Conservation (phyloP, 2,797 vertebrate genomes). For the Potorous gilbertii region DNA sequence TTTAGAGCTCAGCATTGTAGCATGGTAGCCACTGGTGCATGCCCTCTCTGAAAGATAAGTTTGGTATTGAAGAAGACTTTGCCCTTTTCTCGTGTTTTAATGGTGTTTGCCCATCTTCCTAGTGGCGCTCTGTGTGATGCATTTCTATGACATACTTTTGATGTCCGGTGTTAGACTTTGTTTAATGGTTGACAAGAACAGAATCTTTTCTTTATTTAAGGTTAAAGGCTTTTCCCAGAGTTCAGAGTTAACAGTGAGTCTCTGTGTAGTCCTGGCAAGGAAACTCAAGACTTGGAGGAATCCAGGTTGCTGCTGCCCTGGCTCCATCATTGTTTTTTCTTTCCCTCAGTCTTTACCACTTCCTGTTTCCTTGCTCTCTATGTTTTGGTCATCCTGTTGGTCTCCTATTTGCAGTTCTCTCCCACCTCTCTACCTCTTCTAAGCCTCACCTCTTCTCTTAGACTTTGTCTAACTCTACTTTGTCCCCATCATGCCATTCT, state of each 20-base stretch:
- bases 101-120: neutral
- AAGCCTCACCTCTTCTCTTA: neutral
- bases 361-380: neutral
- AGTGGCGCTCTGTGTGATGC: no score
- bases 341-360: rapidly evolving
- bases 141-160: neutral
- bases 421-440: neutral
- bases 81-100: neutral
- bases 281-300: neutral
- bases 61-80: neutral
- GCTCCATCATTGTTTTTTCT: neutral
- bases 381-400: neutral
- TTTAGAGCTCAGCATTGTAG: neutral
- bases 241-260: neutral
- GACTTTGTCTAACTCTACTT: neutral
- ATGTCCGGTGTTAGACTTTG: neutral
- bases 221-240: neutral
- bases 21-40: neutral
- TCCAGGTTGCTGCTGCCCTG: neutral
- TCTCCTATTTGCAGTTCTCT: neutral
- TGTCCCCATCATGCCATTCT: neutral
- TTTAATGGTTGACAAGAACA: neutral
- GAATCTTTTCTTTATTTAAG: neutral
- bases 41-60: rapidly evolving
- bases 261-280: neutral